phyloP scores from a whole-genome alignment of 2,113 vertebrate genomes.

The Dipodomys merriami region DNA sequence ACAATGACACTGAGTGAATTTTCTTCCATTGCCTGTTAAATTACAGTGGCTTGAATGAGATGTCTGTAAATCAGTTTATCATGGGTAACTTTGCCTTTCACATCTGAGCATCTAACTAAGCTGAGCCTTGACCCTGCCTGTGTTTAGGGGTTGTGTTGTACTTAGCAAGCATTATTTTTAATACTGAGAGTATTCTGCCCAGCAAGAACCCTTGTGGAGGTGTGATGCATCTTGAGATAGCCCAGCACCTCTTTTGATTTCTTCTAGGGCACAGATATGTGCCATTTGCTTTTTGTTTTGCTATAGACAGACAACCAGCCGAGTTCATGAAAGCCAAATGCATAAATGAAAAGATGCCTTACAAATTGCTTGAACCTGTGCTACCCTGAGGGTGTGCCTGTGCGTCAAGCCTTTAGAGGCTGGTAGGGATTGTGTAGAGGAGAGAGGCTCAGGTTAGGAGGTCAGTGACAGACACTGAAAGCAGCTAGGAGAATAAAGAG shows the following conservation, averaged over 20 bases:
- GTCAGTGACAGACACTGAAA: too few relatives aligned
- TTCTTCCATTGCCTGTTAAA: not conserved
- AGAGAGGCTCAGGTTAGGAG: not conserved
- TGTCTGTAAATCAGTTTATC: not conserved
- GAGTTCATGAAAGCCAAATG: not conserved
- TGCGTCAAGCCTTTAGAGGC: too few relatives aligned
- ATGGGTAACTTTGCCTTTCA: not conserved
- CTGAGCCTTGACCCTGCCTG: not conserved
- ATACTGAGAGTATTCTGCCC: not conserved
- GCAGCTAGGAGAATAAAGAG: not conserved
- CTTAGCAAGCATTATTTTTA: not conserved
- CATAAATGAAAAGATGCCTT: not conserved
- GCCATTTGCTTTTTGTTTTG: not conserved
- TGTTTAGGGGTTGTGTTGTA: not conserved
- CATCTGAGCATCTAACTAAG: not conserved
- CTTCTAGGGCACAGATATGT: not conserved
- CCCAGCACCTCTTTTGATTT: too few relatives aligned
- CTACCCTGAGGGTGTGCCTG: not conserved
- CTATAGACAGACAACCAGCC: not conserved
- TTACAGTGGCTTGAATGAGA: not conserved
- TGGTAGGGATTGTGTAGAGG: not conserved
- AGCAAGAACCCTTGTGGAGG: not conserved
- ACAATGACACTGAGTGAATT: not conserved
- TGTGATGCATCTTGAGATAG: not conserved
- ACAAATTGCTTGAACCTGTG: not conserved